Conservation (phyloP, 2,113 vertebrate species). For the Manacus vitellinus region DNA sequence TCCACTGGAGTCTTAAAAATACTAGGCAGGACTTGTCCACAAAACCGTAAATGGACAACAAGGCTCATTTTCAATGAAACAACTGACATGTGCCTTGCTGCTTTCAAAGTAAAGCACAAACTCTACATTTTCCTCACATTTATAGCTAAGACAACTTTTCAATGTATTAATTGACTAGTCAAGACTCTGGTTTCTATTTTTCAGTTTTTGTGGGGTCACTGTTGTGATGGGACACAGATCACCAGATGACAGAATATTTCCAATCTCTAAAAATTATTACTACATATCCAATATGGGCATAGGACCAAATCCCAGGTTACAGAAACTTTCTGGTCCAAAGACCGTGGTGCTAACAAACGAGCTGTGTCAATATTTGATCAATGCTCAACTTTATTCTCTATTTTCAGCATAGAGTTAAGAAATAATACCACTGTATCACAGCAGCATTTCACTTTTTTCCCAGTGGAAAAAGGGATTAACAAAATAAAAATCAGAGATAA, state of each 20-base stretch:
- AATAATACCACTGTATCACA: neutral
- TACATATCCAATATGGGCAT: neutral
- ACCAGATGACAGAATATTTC: neutral
- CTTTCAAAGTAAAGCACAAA: neutral
- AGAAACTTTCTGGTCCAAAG: constrained; percentile 21
- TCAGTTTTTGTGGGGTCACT: neutral
- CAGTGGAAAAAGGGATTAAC: neutral
- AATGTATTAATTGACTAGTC: neutral
- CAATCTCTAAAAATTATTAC: neutral
- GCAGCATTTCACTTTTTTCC: neutral
- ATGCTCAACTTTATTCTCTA: neutral
- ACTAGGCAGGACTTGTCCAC: neutral
- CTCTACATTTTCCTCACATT: neutral
- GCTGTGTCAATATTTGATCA: neutral
- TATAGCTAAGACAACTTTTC: neutral
- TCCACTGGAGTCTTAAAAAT: neutral
- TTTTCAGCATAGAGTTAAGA: neutral
- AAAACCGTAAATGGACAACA: neutral
- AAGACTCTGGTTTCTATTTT: neutral
- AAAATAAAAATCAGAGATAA: neutral
- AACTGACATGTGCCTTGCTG: neutral
- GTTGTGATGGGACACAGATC: neutral
- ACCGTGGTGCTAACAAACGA: neutral
- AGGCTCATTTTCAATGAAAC: neutral
- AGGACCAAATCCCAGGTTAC: constrained; percentile 5